Evolutionary conservation across 2,797 vertebrate genomes (phyloP).

Genomic region (Dipus sagitta): DNA sequence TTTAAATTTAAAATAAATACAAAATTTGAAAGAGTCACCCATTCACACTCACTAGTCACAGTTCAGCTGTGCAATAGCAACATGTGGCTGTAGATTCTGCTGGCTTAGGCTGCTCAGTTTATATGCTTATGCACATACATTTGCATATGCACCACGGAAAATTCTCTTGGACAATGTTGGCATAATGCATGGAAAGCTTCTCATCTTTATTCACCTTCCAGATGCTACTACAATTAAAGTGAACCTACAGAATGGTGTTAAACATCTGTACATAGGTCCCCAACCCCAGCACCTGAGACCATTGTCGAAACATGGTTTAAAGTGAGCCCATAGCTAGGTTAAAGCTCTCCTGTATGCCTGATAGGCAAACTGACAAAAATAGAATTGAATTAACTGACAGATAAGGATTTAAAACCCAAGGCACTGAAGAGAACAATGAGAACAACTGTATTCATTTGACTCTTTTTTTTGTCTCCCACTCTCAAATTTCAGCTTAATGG

Average conservation of each 20-base stretch:
- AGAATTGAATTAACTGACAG: conserved; percentile 61
- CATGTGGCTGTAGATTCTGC: background rate
- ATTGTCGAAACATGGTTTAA: background rate
- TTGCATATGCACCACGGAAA: background rate
- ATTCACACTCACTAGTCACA: no score
- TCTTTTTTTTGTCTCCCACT: conserved; percentile 61
- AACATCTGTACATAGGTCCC: background rate
- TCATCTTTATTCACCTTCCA: background rate
- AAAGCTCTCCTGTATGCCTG: conserved; percentile 50
- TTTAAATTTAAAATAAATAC: background rate
- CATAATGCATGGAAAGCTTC: background rate
- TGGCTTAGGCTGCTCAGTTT: background rate
- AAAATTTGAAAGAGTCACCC: background rate
- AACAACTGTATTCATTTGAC: conserved; percentile 57
- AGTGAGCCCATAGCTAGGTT: background rate
- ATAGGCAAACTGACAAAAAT: conserved; percentile 68
- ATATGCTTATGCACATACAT: background rate
- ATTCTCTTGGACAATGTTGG: background rate
- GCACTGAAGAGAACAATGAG: conserved; percentile 67
- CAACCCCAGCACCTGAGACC: background rate
- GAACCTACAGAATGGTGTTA: background rate
- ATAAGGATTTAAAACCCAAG: conserved; percentile 42
- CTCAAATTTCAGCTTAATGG: conserved; percentile 61
- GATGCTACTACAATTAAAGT: background rate
- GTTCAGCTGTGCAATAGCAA: background rate